A percentile compares a stretch with the other conserved stretches of the same genome.
Conservation (phyloP, 2,888 invertebrate genomes). For the Mesorhabditis sp. region DNA sequence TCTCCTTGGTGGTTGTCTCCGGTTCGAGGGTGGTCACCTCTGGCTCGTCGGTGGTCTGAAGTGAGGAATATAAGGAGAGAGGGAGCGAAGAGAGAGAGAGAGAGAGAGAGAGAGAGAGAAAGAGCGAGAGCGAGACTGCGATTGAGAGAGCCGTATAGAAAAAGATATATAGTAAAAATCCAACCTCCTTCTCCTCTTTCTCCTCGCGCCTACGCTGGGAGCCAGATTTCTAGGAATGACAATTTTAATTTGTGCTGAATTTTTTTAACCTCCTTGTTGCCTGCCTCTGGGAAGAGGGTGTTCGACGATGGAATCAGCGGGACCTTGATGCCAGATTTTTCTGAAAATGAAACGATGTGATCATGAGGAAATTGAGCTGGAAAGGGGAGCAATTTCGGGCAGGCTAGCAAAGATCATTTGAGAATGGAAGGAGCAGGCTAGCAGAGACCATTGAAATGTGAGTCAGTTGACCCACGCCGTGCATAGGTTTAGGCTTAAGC, state of each 20-base stretch:
- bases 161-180: neutral
- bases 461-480: no score
- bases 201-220: neutral
- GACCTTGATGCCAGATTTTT: neutral
- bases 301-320: conserved; percentile 5
- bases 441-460: no score
- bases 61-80: no score
- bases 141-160: neutral
- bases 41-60: neutral
- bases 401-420: no score
- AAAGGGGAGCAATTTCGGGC: no score
- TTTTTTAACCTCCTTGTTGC: neutral
- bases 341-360: neutral
- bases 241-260: no score
- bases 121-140: neutral
- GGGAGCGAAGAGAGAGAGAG: no score
- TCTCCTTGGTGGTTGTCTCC: neutral
- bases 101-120: no score
- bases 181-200: neutral
- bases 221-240: neutral
- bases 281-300: conserved; percentile 3
- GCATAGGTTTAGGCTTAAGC: no score
- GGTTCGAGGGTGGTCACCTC: conserved; percentile 3
- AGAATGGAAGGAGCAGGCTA: no score
- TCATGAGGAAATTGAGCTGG: no score